Evolutionary conservation across 2,888 invertebrate genomes (phyloP), one percentile per base, ranked within the genome.

Genomic region (Netelia virgata): DNA sequence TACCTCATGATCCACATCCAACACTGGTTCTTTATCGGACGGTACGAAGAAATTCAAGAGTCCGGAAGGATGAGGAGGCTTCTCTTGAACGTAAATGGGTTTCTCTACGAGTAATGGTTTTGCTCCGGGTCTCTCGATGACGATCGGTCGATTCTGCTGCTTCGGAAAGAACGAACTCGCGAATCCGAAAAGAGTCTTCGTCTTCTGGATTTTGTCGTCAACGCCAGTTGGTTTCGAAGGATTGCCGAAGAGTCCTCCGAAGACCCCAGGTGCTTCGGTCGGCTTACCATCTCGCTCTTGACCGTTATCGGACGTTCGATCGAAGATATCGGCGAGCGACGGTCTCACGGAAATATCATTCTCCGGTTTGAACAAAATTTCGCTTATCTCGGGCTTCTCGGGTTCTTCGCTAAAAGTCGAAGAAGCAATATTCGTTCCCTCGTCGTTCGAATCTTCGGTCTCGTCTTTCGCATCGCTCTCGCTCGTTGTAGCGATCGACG

Each of bases 51-150:
- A 73, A 50, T 78, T 73, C 18, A 83, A 63, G 57, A 73, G 69
- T 50, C 68, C 73, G 1, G 57, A 14, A 9, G 43, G 5, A 1
- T 43, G 11, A 3, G 74, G 1, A 0, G 85, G 85, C 23, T 85
- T 84, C 18, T 84, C 83, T 18, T 72, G 47, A 18, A 87, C 68
- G 63, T 83, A 87, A 10, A 87, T 75, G 55, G 85, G 86, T 68
- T 66, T 80, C 43, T 84, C 80, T 6, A 87, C 59, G 18, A 86
- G 75, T 47, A 87, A 68, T 0, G 87, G 82, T n/a, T 63, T 68
- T 10, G 63, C 50, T 20, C 81, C 82, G 18, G 86, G 86, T 74
- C 78, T 77, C 20, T 87, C 77, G n/a, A 83, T 74, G 20, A 86
- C 47, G 36, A 86, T 70, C 5, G 86, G 86, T 23, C 64, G 75